phyloP scores from a whole-genome alignment of 2,888 invertebrate genomes.

The Dusona sp. region DNA sequence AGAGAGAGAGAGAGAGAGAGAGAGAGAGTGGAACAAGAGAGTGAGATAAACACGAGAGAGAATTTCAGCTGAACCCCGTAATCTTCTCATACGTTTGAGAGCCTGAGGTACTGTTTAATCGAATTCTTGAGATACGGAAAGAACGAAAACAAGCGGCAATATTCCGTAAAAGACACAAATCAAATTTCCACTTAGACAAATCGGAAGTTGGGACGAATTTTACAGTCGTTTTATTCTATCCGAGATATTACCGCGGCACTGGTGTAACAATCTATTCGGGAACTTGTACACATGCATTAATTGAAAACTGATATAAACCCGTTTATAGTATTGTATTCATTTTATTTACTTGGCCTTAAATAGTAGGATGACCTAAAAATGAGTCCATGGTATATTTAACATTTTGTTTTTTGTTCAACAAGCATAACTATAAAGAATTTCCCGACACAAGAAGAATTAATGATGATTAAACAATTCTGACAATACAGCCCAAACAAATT shows the following conservation, averaged over 20 bases:
- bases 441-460: neutral
- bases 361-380: neutral
- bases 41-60: neutral
- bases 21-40: neutral
- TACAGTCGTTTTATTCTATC: neutral
- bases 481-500: neutral
- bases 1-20: neutral
- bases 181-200: constrained; percentile 17
- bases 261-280: neutral
- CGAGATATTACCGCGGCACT: neutral
- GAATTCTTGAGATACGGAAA: constrained; percentile 50
- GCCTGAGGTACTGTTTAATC: constrained; percentile 34
- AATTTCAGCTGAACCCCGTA: constrained; percentile 13
- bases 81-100: constrained; percentile 38
- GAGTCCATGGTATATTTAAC: neutral
- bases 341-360: neutral
- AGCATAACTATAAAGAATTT: neutral
- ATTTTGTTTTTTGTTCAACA: neutral
- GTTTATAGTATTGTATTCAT: neutral
- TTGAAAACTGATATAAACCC: neutral
- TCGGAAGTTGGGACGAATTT: constrained; percentile 14
- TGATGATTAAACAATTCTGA: neutral
- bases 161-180: constrained; percentile 50
- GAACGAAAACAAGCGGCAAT: constrained; percentile 57
- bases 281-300: neutral